phyloP scores from a whole-genome alignment of 2,797 vertebrate species.

The Hippocampus kuda region DNA sequence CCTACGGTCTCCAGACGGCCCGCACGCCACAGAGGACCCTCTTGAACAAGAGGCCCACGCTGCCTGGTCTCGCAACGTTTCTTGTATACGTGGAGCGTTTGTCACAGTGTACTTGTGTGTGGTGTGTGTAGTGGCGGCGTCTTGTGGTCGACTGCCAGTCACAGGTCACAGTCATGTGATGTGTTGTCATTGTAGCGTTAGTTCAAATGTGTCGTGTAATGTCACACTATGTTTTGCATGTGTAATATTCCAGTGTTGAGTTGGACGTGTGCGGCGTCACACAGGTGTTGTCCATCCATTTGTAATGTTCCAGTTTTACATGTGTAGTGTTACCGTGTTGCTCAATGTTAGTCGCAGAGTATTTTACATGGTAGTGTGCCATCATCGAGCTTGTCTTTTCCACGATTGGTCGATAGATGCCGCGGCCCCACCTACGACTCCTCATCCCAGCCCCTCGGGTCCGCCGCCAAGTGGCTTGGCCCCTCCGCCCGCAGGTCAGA shows the following conservation, averaged over 20 bases:
- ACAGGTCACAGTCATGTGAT: too few species aligned
- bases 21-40: constrained; percentile 54
- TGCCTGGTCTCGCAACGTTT: constrained; percentile 32
- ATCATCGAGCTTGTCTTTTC: neutral
- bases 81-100: neutral
- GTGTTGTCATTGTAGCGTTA: neutral
- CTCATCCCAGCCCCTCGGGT: constrained; percentile 9
- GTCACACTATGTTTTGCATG: too few species aligned
- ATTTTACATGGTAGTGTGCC: neutral
- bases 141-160: neutral
- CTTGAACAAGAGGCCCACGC: constrained; percentile 66
- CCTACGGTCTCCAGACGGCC: constrained; percentile 76
- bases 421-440: constrained; percentile 5
- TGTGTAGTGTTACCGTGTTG: too few species aligned
- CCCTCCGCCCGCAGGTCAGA: constrained; percentile 42
- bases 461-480: constrained; percentile 22
- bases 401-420: constrained; percentile 24
- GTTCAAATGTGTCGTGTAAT: neutral
- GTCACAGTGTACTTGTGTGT: neutral
- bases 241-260: neutral
- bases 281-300: too few species aligned
- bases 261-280: too few species aligned
- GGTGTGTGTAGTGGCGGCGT: neutral
- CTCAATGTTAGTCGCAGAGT: too few species aligned
- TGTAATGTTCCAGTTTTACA: too few species aligned